phyloP scores from a whole-genome alignment of 2,113 vertebrate species.

The Mobula hypostoma region DNA sequence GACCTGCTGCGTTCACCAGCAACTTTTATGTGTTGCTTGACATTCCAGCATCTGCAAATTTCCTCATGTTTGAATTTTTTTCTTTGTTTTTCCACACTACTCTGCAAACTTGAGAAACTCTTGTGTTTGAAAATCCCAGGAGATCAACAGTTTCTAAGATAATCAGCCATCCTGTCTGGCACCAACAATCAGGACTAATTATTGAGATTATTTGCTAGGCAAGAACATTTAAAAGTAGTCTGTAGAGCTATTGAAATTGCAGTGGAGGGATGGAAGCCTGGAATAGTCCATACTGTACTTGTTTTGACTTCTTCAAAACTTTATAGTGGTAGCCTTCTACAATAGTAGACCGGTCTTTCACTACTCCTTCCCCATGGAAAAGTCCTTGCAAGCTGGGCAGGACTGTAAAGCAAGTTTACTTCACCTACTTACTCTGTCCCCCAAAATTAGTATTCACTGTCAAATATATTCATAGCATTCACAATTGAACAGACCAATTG shows the following conservation, averaged over 20 bases:
- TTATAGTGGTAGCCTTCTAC: neutral
- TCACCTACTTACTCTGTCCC: neutral
- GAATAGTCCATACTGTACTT: neutral
- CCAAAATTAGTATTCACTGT: neutral
- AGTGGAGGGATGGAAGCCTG: neutral
- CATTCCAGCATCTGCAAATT: too few species aligned
- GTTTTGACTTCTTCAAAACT: neutral
- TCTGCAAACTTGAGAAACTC: too few species aligned
- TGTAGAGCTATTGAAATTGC: neutral
- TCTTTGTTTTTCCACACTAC: too few species aligned
- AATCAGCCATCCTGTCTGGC: too few species aligned
- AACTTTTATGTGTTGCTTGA: too few species aligned
- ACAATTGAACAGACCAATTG: neutral
- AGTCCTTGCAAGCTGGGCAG: neutral
- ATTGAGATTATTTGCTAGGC: neutral
- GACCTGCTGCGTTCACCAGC: too few species aligned
- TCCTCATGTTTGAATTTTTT: too few species aligned
- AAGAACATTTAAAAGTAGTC: neutral
- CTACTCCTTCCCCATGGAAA: neutral
- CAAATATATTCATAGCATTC: neutral
- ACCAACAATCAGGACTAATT: neutral
- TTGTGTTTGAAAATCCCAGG: too few species aligned
- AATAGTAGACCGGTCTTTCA: neutral
- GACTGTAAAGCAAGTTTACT: neutral
- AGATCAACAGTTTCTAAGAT: too few species aligned